These are phyloP conservation scores for Gibbula magus DNA, from an alignment of 2,888 invertebrate genomes.

Conservation along the genomic window DNA sequence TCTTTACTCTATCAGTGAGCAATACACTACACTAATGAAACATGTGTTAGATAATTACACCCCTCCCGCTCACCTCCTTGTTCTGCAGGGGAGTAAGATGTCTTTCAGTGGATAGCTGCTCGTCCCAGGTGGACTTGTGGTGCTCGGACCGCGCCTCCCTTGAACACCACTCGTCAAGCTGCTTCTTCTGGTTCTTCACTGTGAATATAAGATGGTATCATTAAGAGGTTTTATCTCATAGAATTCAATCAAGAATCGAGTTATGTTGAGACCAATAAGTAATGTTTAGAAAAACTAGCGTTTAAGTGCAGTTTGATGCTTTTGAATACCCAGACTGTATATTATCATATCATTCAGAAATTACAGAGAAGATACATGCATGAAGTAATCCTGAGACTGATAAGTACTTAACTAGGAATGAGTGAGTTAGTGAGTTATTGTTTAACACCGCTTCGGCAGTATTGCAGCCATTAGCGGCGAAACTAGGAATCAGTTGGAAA, in stretches of 20 bases:
- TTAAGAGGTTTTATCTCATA: too few relatives aligned
- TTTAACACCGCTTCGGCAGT: too few relatives aligned
- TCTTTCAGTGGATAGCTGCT: neutral
- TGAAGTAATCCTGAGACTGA: too few relatives aligned
- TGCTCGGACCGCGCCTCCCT: neutral
- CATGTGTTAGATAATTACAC: neutral
- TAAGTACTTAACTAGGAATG: too few relatives aligned
- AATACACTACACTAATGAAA: neutral
- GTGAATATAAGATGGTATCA: neutral
- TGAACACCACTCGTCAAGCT: conserved; percentile 69
- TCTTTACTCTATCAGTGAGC: too few relatives aligned
- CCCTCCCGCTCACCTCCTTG: neutral
- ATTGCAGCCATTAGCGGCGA: neutral
- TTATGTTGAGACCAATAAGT: neutral
- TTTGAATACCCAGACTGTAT: too few relatives aligned
- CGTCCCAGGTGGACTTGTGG: neutral
- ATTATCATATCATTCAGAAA: too few relatives aligned
- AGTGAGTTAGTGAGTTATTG: neutral
- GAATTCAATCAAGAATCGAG: neutral
- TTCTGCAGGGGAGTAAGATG: neutral
- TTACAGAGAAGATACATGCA: too few relatives aligned
- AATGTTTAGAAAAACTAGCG: too few relatives aligned
- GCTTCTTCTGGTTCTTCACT: conserved; percentile 64
- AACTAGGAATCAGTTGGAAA: too few relatives aligned
- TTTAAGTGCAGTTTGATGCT: too few relatives aligned